Base-by-base conservation (phyloP, 2,797 vertebrate genomes). In the Loriculus beryllinus region DNA sequence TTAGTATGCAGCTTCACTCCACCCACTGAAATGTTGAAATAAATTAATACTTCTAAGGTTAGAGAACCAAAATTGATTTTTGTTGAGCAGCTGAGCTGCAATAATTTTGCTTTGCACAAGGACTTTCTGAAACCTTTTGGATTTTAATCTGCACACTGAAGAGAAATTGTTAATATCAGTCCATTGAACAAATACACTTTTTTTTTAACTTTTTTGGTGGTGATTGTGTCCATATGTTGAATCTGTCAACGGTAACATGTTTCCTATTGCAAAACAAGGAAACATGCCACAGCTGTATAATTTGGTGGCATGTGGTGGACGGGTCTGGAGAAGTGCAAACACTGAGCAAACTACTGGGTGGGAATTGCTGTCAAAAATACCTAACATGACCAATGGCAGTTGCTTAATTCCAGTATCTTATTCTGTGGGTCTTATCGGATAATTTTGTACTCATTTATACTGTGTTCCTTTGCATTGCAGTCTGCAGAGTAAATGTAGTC, bases 211-310 rank as follows among this genome's bases (percentile, higher is more conserved):
- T 68, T 76, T 65, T 56, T 28, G n/a, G 10, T 63, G 28, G 4
- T 12, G 25, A 17, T 68, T 51, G 26, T 56, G 37, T 78, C 75
- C 54, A 0, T 26, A 12, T 26, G 6, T 60, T 60, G 49, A 40
- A 39, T 69, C 23, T 69, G 16, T 74, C 62, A 35, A 21, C 37
- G 2, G 1, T 64, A 26, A 33, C 0, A 0, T 19, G 5, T 60
- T 81, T 77, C 23, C 40, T 4, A 4, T 52, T 62, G 13, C 47
- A 60, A 39, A 65, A 35, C 8, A 6, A 25, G 39, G 33, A 31
- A 79, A 60, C 6, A 3, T n/a, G 20, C 13, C 12, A 3, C 2
- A 10, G 21, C 35, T 13, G 2, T 7, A 5, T 18, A 15, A 56
- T 42, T 76, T 68, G 20, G 14, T 68, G 49, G n/a, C 23, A 10